Conservation (phyloP, 2,797 vertebrate species). For the Periparus ater region DNA sequence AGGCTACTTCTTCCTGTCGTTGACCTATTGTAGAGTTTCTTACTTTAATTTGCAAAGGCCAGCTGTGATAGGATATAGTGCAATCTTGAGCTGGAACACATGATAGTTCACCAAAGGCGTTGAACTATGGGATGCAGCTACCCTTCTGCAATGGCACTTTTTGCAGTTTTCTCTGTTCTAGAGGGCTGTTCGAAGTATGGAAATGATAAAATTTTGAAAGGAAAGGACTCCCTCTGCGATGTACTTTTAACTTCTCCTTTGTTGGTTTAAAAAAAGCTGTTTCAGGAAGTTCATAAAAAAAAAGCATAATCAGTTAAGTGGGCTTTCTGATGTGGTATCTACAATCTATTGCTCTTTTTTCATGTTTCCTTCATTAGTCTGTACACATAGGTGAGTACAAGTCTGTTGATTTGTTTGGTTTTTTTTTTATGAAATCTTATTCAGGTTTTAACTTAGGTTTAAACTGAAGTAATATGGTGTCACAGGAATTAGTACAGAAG, state of each 20-base stretch:
- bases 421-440: background rate
- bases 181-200: background rate
- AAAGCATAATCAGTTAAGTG: background rate
- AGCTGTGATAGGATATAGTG: background rate
- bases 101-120: background rate
- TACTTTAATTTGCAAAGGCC: background rate
- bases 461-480: background rate
- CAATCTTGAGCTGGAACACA: background rate
- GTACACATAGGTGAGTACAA: background rate
- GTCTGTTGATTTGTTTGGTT: background rate
- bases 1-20: conserved; percentile 35
- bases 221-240: background rate
- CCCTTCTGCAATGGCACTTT: background rate
- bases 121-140: background rate
- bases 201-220: background rate
- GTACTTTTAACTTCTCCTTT: background rate
- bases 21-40: background rate
- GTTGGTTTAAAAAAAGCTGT: background rate
- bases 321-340: conserved; percentile 17
- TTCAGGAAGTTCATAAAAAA: background rate
- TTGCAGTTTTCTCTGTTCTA: background rate
- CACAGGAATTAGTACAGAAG: background rate
- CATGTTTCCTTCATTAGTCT: background rate
- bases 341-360: background rate
- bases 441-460: background rate